Conservation (phyloP, 1,140 invertebrate genomes). For the Bombus difficillimus region DNA sequence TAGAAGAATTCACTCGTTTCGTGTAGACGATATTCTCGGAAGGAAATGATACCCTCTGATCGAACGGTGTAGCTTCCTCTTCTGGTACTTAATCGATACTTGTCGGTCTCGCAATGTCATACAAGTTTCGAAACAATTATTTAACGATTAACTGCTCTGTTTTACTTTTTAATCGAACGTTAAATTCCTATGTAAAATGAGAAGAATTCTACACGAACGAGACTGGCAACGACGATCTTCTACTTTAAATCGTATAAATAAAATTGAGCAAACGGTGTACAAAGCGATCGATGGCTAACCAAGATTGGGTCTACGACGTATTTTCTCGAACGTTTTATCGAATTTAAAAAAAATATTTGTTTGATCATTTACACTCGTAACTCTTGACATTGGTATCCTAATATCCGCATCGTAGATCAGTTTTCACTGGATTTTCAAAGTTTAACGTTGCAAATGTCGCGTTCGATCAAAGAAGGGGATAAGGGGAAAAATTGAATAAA, state of each 20-base stretch:
- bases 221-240: not conserved
- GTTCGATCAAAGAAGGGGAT: too few relatives aligned
- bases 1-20: not conserved
- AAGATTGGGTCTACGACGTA: not conserved
- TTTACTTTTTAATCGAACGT: not conserved
- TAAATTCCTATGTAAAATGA: not conserved
- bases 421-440: not conserved
- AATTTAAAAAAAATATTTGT: too few relatives aligned
- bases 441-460: conserved; percentile 1
- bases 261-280: not conserved
- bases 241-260: conserved; percentile 6
- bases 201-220: not conserved
- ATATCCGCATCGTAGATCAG: not conserved
- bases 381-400: too few relatives aligned
- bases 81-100: not conserved
- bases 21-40: not conserved
- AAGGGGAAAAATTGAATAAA: too few relatives aligned
- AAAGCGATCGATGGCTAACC: not conserved
- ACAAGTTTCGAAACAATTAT: not conserved
- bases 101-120: too few relatives aligned
- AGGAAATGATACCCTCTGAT: not conserved
- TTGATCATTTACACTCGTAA: too few relatives aligned
- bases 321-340: too few relatives aligned
- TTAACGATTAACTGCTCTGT: too few relatives aligned
- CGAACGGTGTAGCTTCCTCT: not conserved